phyloP scores from a whole-genome alignment of 2,797 vertebrate genomes.

The Pampus argenteus region DNA sequence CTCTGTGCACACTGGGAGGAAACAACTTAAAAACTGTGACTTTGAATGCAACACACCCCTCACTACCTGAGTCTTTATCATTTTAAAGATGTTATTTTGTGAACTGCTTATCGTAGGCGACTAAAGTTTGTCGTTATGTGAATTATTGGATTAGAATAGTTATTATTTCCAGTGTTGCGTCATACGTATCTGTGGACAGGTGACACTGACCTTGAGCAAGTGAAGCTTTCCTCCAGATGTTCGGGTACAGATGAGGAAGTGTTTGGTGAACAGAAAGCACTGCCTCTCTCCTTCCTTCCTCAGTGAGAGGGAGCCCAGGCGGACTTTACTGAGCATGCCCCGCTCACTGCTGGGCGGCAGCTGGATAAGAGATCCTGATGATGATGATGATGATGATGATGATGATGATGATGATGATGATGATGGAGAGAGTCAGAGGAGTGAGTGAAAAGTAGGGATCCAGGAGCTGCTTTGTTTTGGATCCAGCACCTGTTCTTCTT shows the following conservation, averaged over 20 bases:
- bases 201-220: constrained; percentile 90
- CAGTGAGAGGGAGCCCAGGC: constrained; percentile 92
- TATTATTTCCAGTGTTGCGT: neutral
- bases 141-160: too few species aligned
- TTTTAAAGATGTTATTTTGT: too few species aligned
- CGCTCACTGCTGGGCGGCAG: constrained; percentile 93
- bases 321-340: constrained; percentile 95
- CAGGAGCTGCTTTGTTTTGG: too few species aligned
- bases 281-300: constrained; percentile 97
- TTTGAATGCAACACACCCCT: too few species aligned
- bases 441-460: neutral
- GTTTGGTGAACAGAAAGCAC: constrained; percentile 98
- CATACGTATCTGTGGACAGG: neutral
- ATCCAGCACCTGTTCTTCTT: too few species aligned
- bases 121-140: too few species aligned
- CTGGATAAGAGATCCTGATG: constrained; percentile 93
- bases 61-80: too few species aligned
- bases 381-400: too few species aligned
- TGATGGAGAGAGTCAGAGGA: neutral
- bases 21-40: too few species aligned
- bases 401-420: too few species aligned
- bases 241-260: constrained; percentile 95
- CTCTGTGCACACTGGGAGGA: too few species aligned
- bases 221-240: constrained; percentile 98
- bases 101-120: too few species aligned